Conservation (phyloP, 2,888 invertebrate species). For the Sphinx pinastri region DNA sequence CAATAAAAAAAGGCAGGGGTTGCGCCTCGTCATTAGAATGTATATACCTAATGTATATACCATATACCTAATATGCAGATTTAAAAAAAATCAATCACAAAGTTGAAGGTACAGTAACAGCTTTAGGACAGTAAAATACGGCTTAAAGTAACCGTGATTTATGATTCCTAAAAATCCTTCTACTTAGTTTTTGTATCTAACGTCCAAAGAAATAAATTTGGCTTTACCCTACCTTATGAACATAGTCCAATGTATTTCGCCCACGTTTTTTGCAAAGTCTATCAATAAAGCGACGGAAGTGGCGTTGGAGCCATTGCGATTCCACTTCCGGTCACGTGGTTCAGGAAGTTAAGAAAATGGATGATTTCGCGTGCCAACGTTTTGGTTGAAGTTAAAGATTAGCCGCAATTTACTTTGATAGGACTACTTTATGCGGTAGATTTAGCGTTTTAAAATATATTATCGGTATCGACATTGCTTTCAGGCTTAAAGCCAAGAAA, state of each 20-base stretch:
- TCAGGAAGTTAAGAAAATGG: slow-evolving; percentile 32
- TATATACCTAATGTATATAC: no score
- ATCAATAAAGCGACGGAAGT: slow-evolving; percentile 39
- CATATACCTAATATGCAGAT: no score
- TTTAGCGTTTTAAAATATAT: neutral
- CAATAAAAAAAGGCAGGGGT: no score
- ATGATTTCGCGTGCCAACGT: slow-evolving; percentile 34
- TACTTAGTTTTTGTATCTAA: neutral
- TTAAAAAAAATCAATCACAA: neutral
- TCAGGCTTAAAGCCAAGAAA: neutral
- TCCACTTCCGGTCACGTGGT: slow-evolving; percentile 52
- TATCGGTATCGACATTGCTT: neutral
- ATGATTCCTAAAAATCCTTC: neutral
- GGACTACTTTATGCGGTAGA: neutral
- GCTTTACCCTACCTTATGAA: neutral
- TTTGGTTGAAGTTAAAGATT: slow-evolving; percentile 26
- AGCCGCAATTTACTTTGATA: slow-evolving; percentile 20
- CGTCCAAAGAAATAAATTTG: neutral
- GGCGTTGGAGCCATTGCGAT: slow-evolving; percentile 41
- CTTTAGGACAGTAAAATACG: neutral
- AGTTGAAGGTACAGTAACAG: neutral
- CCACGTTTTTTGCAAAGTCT: slow-evolving; percentile 27
- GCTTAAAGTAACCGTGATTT: neutral
- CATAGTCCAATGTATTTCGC: slow-evolving; percentile 4
- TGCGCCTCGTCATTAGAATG: no score